phyloP scores from a whole-genome alignment of 2,888 invertebrate genomes.

The Plebejus argus region DNA sequence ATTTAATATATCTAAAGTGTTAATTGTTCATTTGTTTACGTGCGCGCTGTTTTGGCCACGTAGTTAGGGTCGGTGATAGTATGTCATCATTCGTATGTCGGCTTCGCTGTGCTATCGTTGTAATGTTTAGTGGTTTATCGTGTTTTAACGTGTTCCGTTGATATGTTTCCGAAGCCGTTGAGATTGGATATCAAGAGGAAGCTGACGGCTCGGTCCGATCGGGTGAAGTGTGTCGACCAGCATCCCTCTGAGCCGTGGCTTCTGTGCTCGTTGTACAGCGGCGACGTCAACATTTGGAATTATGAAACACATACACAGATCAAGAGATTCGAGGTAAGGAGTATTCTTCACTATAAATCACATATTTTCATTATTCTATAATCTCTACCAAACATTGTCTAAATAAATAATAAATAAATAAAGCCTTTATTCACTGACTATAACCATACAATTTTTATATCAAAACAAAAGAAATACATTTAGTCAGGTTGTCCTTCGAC shows the following conservation, averaged over 20 bases:
- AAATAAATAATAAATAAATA: too few relatives aligned
- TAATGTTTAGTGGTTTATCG: conserved; percentile 36
- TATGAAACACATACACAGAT: conserved; percentile 96
- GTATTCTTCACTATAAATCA: not conserved
- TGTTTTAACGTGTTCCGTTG: conserved; percentile 45
- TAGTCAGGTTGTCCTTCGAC: too few relatives aligned
- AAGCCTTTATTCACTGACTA: too few relatives aligned
- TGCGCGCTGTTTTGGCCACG: conserved; percentile 49
- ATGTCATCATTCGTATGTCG: conserved; percentile 64
- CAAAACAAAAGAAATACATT: too few relatives aligned
- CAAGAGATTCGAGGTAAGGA: conserved; percentile 88
- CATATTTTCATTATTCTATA: conserved; percentile 3
- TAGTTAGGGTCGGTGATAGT: conserved; percentile 53
- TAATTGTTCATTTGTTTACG: conserved; percentile 33
- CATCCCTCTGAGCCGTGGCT: conserved; percentile 99
- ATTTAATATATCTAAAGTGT: conserved; percentile 38
- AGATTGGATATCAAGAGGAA: conserved; percentile 99
- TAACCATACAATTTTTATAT: too few relatives aligned
- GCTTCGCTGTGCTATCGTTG: conserved; percentile 51
- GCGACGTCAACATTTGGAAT: conserved; percentile 99
- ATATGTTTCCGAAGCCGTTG: conserved; percentile 86
- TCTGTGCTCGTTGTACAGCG: conserved; percentile 98
- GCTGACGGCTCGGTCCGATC: conserved; percentile 97
- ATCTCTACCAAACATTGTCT: not conserved
- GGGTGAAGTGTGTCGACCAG: conserved; percentile 98